Base-by-base conservation (phyloP, 2,113 vertebrate species). In the Elephantulus edwardii region DNA sequence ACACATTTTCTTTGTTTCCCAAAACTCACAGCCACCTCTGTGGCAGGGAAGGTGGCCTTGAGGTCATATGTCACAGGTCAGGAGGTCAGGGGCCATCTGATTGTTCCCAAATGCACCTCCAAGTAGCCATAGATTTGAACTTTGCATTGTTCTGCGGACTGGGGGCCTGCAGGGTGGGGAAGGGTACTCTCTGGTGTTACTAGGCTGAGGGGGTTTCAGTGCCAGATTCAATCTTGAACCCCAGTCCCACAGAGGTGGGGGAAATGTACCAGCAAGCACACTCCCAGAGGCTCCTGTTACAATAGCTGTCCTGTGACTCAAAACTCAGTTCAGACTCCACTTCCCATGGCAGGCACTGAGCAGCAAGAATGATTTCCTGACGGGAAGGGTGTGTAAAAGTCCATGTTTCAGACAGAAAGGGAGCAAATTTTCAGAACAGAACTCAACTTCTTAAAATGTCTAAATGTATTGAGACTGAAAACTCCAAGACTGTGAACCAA, bases 51-150 rank as follows among this genome's bases (percentile, higher is more conserved):
- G 72, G 38, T 0, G 0, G 56, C 72, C 66, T 54, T 56, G 38
- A 38, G 46, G 84, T 85, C 83, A 84, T 35, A 62, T 8, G 89
- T 86, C 89, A 87, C 46, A 93, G 64, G 81, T 30, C 58, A 30
- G 64, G 71, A 70, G 91, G 94, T 86, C 62, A 75, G 85, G 30
- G 86, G 80, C 88, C 44, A 1, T 19, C 77, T 90, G 87, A 94
- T 83, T 60, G 75, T 74, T 96, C 70, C 92, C 91, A 92, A 92
- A 95, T 91, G 88, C 10, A 2, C 79, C 87, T 76, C 62, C 35
- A 24, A 62, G 68, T 46, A 83, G 81, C 68, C 19, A 3, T 89
- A 91, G 79, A 93, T 91, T 90, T 95, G 93, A 96, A 95, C 89
- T 88, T 88, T 92, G 70, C 33, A 5, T 82, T 89, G 72, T 74